A percentile compares a stretch with the other conserved stretches of the same genome.
These are phyloP conservation scores for Agrotis clavis DNA, from an alignment of 2,888 invertebrate genomes.

Conservation along the genomic window DNA sequence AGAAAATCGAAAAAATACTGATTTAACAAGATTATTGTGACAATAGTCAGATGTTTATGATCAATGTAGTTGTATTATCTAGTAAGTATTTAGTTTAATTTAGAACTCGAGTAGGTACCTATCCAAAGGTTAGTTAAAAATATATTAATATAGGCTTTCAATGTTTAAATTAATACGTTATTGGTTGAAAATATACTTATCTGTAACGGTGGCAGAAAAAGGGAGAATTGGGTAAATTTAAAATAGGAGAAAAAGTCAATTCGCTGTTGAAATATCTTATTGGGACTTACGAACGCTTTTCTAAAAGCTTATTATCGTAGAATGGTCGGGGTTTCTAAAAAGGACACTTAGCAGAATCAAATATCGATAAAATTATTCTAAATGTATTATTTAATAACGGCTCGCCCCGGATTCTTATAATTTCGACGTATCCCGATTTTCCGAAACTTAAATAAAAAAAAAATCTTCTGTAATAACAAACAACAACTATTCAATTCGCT, in stretches of 20 bases:
- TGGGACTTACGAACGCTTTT: slow-evolving; percentile 29
- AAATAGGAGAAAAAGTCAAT: slow-evolving; percentile 46
- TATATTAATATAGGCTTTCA: slow-evolving; percentile 48
- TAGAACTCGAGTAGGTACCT: slow-evolving; percentile 44
- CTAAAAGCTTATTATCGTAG: slow-evolving; percentile 21
- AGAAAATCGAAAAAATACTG: slow-evolving; percentile 12
- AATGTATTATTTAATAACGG: too few species aligned
- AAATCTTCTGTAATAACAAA: too few species aligned
- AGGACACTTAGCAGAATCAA: too few species aligned
- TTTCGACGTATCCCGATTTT: too few species aligned
- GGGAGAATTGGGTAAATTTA: slow-evolving; percentile 18
- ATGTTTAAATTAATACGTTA: slow-evolving; percentile 48
- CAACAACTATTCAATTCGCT: too few species aligned
- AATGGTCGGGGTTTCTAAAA: neutral
- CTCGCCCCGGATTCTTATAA: too few species aligned
- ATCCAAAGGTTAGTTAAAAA: slow-evolving; percentile 51
- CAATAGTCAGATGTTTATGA: slow-evolving; percentile 43
- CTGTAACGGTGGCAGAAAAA: slow-evolving; percentile 29
- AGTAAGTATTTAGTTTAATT: slow-evolving; percentile 13
- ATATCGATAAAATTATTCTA: too few species aligned
- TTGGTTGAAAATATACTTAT: slow-evolving; percentile 27
- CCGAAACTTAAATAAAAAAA: too few species aligned
- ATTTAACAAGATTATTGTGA: slow-evolving; percentile 25
- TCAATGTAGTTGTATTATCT: slow-evolving; percentile 8
- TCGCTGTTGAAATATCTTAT: slow-evolving; percentile 42